A percentile compares a stretch with the other conserved stretches of the same genome.
phyloP scores from a whole-genome alignment of 2,888 invertebrate genomes.

The Ormyrus thymus region DNA sequence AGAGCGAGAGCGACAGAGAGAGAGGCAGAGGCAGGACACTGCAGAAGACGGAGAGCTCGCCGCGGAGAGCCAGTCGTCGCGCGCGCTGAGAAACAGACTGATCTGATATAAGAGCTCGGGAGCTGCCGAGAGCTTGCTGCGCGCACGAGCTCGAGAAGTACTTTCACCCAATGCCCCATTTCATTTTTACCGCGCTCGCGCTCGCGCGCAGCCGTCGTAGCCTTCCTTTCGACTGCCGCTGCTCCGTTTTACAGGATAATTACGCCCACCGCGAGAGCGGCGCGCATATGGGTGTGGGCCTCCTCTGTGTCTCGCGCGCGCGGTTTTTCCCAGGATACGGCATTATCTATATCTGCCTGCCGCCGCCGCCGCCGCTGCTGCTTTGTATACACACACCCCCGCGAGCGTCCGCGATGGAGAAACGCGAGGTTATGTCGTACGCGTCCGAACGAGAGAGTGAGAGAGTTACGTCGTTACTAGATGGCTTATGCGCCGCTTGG shows the following conservation, averaged over 20 bases:
- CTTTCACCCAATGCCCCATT: conserved; percentile 76
- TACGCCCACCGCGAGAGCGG: conserved; percentile 62
- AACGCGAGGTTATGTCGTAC: background rate
- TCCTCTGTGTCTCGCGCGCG: conserved; percentile 42
- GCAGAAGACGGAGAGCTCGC: background rate
- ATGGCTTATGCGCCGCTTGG: too few species aligned
- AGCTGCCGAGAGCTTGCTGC: conserved; percentile 48
- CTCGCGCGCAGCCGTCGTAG: conserved; percentile 39
- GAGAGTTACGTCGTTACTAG: too few species aligned
- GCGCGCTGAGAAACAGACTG: conserved; percentile 65
- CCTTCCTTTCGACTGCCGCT: conserved; percentile 47
- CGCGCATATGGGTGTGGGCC: conserved; percentile 32
- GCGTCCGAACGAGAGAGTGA: too few species aligned
- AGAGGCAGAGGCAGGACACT: too few species aligned
- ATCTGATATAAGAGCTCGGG: conserved; percentile 70
- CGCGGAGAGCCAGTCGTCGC: conserved; percentile 18
- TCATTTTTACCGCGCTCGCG: conserved; percentile 71
- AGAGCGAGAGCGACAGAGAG: too few species aligned
- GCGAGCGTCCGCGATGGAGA: background rate
- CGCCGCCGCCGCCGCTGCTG: too few species aligned
- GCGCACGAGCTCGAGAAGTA: conserved; percentile 61
- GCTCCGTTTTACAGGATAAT: conserved; percentile 49
- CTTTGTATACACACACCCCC: background rate
- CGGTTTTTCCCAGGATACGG: conserved; percentile 33
- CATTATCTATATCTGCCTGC: background rate